These are phyloP conservation scores for Ptiloglossa arizonensis DNA, from an alignment of 1,140 invertebrate genomes.

Conservation along the genomic window DNA sequence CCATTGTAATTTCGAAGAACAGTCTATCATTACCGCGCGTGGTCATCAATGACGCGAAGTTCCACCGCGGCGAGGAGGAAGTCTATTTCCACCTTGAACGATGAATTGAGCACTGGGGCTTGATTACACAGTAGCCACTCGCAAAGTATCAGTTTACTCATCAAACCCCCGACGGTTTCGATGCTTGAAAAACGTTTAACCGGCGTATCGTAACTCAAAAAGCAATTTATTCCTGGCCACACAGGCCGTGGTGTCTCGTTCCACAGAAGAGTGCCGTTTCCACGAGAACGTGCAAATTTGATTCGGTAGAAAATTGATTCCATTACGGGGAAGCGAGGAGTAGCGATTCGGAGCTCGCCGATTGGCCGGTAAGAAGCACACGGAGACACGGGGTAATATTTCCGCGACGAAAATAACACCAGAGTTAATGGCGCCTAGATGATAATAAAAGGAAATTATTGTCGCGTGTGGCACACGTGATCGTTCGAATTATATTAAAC, in stretches of 20 bases:
- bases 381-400: no score
- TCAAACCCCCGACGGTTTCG: not conserved
- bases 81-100: conserved; percentile 14
- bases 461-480: no score
- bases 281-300: not conserved
- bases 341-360: no score
- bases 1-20: conserved; percentile 10
- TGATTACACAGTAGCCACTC: conserved; percentile 22
- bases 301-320: not conserved
- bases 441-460: no score
- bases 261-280: not conserved
- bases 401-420: no score
- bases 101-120: conserved; percentile 8
- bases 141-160: conserved; percentile 5
- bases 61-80: not conserved
- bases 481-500: no score
- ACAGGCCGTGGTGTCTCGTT: no score
- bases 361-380: no score
- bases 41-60: not conserved
- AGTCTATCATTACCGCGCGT: not conserved
- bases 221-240: not conserved
- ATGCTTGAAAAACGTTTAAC: not conserved
- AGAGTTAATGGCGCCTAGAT: no score
- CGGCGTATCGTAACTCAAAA: conserved; percentile 1
- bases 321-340: not conserved